These are phyloP conservation scores for Microplitis manilae DNA, from an alignment of 2,888 invertebrate genomes.

Conservation along the genomic window DNA sequence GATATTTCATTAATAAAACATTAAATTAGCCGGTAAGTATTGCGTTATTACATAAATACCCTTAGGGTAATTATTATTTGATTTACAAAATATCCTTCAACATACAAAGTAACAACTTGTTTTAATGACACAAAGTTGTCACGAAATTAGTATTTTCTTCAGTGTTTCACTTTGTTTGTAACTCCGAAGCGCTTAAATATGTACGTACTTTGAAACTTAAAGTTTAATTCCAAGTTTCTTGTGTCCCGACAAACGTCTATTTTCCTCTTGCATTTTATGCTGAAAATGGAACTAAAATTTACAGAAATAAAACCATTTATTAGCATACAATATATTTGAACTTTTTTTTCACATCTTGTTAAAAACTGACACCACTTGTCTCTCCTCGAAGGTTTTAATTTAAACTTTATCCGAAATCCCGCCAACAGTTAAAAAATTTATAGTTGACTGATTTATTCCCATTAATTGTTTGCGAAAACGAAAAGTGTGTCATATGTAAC, in stretches of 20 bases:
- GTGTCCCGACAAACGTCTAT: background rate
- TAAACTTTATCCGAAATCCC: too few species aligned
- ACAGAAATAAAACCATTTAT: too few species aligned
- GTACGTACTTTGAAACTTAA: background rate
- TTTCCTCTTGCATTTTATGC: background rate
- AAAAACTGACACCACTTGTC: too few species aligned
- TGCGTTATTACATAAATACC: too few species aligned
- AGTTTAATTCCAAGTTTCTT: background rate
- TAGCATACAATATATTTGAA: too few species aligned
- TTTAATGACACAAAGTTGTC: slow-evolving; percentile 1
- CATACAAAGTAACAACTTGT: background rate
- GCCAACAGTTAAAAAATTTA: too few species aligned
- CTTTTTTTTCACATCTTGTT: too few species aligned
- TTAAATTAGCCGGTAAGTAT: background rate
- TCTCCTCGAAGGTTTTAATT: too few species aligned
- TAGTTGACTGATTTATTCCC: background rate
- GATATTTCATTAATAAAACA: background rate
- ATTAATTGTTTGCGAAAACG: background rate
- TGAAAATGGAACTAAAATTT: too few species aligned
- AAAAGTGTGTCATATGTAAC: background rate
- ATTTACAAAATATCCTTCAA: background rate
- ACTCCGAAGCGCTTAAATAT: background rate
- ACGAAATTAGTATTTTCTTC: background rate
- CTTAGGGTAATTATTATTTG: background rate
- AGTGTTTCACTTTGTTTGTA: background rate